Conservation (phyloP, 2,797 vertebrate genomes). For the Sebastes variabilis region DNA sequence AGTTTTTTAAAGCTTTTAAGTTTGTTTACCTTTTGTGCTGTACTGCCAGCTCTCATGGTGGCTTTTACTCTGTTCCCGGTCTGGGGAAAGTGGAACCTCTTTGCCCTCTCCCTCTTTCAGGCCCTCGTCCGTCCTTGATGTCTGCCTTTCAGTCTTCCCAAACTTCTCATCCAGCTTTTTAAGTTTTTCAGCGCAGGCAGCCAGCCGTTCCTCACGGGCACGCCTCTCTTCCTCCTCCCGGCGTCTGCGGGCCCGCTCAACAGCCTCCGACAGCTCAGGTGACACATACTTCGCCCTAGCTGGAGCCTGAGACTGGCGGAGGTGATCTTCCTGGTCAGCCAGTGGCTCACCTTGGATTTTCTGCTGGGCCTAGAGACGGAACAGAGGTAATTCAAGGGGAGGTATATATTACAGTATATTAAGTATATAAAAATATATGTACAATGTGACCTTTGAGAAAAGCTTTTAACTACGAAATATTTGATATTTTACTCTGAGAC, state of each 20-base stretch:
- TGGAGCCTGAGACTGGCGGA: constrained; percentile 73
- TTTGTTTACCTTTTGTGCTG: constrained; percentile 84
- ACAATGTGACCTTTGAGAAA: neutral
- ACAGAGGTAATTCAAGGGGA: neutral
- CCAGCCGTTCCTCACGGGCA: constrained; percentile 92
- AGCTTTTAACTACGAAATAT: neutral
- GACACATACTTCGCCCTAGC: constrained; percentile 90
- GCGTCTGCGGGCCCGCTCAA: constrained; percentile 91
- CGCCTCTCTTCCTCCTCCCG: constrained; percentile 95
- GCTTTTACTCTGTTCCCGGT: constrained; percentile 76
- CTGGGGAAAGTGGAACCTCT: constrained; percentile 78
- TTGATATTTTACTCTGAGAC: neutral
- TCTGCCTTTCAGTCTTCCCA: constrained; percentile 88
- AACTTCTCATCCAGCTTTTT: constrained; percentile 94
- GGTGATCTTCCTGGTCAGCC: constrained; percentile 89
- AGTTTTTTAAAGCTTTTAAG: neutral
- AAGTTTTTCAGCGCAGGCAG: constrained; percentile 97
- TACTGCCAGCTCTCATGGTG: constrained; percentile 84
- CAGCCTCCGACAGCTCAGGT: constrained; percentile 93
- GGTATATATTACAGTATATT: neutral
- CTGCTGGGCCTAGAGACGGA: constrained; percentile 66
- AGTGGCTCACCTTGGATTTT: constrained; percentile 86
- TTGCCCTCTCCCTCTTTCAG: constrained; percentile 83
- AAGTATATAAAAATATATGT: neutral
- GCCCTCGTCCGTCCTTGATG: constrained; percentile 80